These are phyloP conservation scores for Sebastes taczanowskii DNA, from an alignment of 2,797 vertebrate species.

Conservation along the genomic window DNA sequence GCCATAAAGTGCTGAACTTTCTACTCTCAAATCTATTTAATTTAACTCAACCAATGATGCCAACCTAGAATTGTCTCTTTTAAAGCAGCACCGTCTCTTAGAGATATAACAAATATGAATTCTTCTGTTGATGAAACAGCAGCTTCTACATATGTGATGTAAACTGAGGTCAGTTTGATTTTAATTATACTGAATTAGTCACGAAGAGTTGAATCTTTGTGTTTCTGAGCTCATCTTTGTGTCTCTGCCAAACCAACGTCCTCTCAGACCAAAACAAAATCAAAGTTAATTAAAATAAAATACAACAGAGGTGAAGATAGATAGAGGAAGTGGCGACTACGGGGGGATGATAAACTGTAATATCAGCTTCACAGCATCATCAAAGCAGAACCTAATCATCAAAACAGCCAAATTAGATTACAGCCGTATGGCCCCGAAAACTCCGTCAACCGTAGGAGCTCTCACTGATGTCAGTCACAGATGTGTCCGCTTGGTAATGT, in stretches of 20 bases:
- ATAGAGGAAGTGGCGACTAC: background rate
- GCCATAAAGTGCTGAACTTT: background rate
- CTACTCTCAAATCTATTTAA: no score
- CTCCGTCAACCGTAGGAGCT: background rate
- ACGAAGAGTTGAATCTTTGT: background rate
- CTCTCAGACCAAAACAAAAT: slow-evolving; percentile 18
- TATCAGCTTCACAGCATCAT: slow-evolving; percentile 17
- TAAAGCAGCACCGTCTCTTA: background rate
- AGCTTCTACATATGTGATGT: background rate
- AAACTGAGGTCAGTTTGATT: background rate
- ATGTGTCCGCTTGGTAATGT: slow-evolving; percentile 16
- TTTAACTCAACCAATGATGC: background rate
- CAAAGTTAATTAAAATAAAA: slow-evolving; percentile 11
- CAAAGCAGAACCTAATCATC: slow-evolving; percentile 30
- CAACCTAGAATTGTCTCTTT: background rate
- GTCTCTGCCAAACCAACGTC: background rate
- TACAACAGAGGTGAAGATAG: slow-evolving; percentile 14
- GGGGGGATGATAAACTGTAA: background rate
- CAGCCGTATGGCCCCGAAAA: background rate
- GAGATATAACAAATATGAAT: background rate
- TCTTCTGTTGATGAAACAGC: background rate
- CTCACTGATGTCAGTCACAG: slow-evolving; percentile 28
- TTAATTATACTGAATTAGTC: background rate
- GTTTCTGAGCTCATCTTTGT: background rate
- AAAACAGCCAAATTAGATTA: slow-evolving; percentile 19